Evolutionary conservation across 1,140 invertebrate genomes (phyloP).

Genomic region (Chlorops oryzae): DNA sequence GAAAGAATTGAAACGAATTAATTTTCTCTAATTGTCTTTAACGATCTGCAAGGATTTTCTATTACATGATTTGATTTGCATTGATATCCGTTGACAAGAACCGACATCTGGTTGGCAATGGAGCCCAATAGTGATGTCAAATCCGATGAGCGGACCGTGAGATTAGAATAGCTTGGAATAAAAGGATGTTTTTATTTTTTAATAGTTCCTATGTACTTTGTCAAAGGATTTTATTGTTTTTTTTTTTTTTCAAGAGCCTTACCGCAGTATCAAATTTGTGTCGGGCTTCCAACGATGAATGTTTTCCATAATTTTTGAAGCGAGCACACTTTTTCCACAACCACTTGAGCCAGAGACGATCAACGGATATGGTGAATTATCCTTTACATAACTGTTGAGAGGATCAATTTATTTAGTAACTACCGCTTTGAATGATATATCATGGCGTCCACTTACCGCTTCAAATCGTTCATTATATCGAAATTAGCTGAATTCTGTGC

Average conservation of each 20-base stretch:
- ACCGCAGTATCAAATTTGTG: constrained; percentile 44
- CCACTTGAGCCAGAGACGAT: constrained; percentile 71
- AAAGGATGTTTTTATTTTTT: not conserved
- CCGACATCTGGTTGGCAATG: constrained; percentile 44
- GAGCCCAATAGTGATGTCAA: constrained; percentile 39
- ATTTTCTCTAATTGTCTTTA: not conserved
- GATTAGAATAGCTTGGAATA: constrained; percentile 32
- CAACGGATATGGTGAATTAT: constrained; percentile 57
- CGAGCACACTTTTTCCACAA: constrained; percentile 72
- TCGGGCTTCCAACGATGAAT: constrained; percentile 64
- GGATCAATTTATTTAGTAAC: not conserved
- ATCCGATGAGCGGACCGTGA: constrained; percentile 40
- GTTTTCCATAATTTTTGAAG: constrained; percentile 62
- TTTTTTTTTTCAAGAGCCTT: not conserved
- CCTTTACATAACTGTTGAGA: constrained; percentile 61
- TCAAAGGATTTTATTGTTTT: too few relatives aligned
- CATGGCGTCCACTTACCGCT: constrained; percentile 51
- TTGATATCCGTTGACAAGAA: constrained; percentile 33
- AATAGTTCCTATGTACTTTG: too few relatives aligned
- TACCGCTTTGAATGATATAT: not conserved
- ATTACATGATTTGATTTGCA: constrained; percentile 38
- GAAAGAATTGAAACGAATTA: not conserved
- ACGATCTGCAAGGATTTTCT: too few relatives aligned
- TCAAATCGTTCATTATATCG: constrained; percentile 55
- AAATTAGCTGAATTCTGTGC: constrained; percentile 46